phyloP scores from a whole-genome alignment of 2,888 invertebrate species.

The Limulus polyphemus region DNA sequence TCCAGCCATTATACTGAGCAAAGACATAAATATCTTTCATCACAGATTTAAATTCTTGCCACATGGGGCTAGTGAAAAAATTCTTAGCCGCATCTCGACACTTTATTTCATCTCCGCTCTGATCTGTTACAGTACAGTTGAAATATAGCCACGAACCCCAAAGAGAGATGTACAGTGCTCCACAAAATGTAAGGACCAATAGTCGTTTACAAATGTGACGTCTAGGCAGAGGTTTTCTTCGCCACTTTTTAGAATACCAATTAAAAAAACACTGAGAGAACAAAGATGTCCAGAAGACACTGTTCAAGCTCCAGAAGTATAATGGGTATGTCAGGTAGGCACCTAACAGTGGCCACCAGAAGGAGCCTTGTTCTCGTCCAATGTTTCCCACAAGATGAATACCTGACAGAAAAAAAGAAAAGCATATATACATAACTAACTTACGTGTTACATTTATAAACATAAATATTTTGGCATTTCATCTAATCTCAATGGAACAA shows the following conservation, averaged over 20 bases:
- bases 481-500: no score
- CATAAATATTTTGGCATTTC: no score
- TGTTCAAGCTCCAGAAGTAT: conserved; percentile 28
- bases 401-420: conserved; percentile 45
- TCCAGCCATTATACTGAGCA: conserved; percentile 74
- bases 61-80: conserved; percentile 74
- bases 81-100: conserved; percentile 75
- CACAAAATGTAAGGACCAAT: conserved; percentile 47
- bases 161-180: conserved; percentile 53
- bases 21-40: conserved; percentile 60
- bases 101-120: conserved; percentile 70
- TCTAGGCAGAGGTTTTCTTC: conserved; percentile 48
- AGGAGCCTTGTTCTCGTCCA: conserved; percentile 61
- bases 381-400: conserved; percentile 84
- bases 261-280: conserved; percentile 57
- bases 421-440: conserved; percentile 3
- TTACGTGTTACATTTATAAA: no score
- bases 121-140: conserved; percentile 69
- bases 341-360: conserved; percentile 54
- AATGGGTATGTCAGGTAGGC: conserved; percentile 61
- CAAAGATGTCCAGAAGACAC: conserved; percentile 25
- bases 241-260: conserved; percentile 63
- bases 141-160: conserved; percentile 72
- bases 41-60: conserved; percentile 54
- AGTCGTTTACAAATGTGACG: conserved; percentile 44